A percentile compares a stretch with the other conserved stretches of the same genome.
phyloP scores from a whole-genome alignment of 2,113 vertebrate genomes.

The Australoheros scitulus region DNA sequence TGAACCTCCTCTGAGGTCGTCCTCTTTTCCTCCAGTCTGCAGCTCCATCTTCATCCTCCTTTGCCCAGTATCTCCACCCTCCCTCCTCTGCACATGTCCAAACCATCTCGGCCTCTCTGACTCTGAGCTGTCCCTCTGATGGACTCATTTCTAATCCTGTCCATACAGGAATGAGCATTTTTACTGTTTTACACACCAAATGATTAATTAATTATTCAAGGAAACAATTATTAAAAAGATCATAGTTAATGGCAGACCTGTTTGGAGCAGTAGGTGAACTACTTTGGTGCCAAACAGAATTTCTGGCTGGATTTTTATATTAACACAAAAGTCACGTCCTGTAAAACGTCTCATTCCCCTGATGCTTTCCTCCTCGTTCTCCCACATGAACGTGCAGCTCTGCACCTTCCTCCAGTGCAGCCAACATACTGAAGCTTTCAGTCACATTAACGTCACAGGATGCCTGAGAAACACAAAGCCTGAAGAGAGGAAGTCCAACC shows the following conservation, averaged over 20 bases:
- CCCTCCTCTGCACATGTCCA: too few relatives aligned
- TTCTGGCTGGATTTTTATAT: background rate
- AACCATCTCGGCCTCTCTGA: too few relatives aligned
- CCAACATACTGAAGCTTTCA: fast-evolving
- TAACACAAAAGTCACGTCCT: background rate
- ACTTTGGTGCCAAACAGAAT: fast-evolving
- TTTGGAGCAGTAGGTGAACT: too few relatives aligned
- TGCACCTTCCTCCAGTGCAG: background rate
- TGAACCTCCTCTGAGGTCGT: too few relatives aligned
- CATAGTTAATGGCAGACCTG: fast-evolving
- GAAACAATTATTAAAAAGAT: too few relatives aligned
- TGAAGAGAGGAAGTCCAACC: background rate
- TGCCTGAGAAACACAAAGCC: background rate
- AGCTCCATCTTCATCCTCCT: too few relatives aligned
- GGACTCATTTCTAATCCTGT: too few relatives aligned
- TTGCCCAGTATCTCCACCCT: too few relatives aligned
- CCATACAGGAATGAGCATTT: background rate
- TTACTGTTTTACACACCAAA: background rate
- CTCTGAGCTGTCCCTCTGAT: too few relatives aligned
- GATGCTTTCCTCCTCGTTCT: background rate
- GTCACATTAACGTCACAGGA: background rate
- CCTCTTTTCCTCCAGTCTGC: too few relatives aligned
- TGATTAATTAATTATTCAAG: background rate
- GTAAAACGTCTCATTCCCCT: fast-evolving
- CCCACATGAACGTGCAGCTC: background rate